Evolutionary conservation across 2,113 vertebrate species (phyloP), one percentile per base, ranked within the genome.

Genomic region (Lasiurus borealis): DNA sequence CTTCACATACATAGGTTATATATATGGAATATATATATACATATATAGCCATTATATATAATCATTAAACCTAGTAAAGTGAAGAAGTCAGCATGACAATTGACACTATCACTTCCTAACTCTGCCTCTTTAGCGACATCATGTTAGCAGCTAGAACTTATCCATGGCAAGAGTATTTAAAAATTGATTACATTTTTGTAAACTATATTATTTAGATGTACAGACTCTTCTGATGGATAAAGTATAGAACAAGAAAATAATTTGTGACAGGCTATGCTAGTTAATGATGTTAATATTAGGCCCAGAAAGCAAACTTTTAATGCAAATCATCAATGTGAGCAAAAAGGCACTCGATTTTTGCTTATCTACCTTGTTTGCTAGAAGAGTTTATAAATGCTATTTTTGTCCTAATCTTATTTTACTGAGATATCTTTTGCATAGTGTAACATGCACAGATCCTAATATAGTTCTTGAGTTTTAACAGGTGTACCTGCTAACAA

Each of bases 211-310:
- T 62, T 75, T 21, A 57, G 1, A 89, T 81, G 50, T 18, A 76
- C 18, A 40, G 21, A 62, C 27, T 85, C 8, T 76, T 11, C 72
- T 85, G 12, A 64, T 64, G 0, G 8, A 34, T 31, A 13, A 66
- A 72, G 15, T 57, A 66, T 57, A 81, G 62, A 86, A n/a, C 59
- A 44, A 85, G 48, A 90, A 72, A 90, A 85, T 52, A 40, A 93
- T 76, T 62, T 64, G 2, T 46, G 15, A 27, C 2, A 73, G 62
- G 36, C 5, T 54, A 54, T 18, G 0, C 2, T 44, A 29, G 9
- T n/a, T 36, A 78, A 8, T n/a, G 59, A 76, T 72, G 25, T 75
- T 83, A 68, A 19, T 80, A 87, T 75, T 84, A 64, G 40, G 27
- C 11, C 36, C 44, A 82, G 68, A 90, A 84, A 94, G 21, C 3